Percentiles rank a stretch among this genome's conserved stretches.
Evolutionary conservation across 2,113 vertebrate genomes (phyloP).

Genomic region (Tursiops truncatus): DNA sequence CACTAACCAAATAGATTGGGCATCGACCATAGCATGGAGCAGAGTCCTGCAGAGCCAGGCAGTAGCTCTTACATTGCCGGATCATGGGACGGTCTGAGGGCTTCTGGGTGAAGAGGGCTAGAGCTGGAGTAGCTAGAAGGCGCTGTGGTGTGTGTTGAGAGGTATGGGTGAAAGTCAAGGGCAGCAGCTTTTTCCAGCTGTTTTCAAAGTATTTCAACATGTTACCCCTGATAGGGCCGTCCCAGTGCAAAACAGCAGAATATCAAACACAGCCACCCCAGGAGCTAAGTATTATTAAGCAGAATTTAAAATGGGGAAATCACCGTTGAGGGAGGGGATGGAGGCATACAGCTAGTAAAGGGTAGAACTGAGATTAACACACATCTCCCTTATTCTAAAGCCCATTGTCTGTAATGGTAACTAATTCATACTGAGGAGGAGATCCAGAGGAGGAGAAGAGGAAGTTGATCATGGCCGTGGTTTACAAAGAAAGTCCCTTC

Average conservation of each 20-base stretch:
- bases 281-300: neutral
- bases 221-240: neutral
- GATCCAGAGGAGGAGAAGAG: neutral
- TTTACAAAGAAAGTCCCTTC: neutral
- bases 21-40: neutral
- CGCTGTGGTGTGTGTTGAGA: neutral
- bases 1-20: neutral
- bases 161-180: neutral
- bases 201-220: neutral
- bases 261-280: neutral
- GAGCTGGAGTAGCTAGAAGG: neutral
- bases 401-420: neutral
- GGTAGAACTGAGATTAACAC: neutral
- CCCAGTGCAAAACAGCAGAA: neutral
- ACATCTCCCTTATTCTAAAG: neutral
- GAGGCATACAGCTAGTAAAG: neutral
- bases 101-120: neutral
- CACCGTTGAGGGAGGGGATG: neutral
- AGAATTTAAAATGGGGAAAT: slow-evolving; percentile 5
- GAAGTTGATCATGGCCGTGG: neutral
- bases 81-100: neutral
- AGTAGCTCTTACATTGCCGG: neutral
- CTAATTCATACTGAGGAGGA: neutral
- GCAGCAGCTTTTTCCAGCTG: neutral
- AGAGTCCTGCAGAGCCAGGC: neutral